Conservation (phyloP, 2,888 invertebrate genomes). For the Anthrax anthrax region DNA sequence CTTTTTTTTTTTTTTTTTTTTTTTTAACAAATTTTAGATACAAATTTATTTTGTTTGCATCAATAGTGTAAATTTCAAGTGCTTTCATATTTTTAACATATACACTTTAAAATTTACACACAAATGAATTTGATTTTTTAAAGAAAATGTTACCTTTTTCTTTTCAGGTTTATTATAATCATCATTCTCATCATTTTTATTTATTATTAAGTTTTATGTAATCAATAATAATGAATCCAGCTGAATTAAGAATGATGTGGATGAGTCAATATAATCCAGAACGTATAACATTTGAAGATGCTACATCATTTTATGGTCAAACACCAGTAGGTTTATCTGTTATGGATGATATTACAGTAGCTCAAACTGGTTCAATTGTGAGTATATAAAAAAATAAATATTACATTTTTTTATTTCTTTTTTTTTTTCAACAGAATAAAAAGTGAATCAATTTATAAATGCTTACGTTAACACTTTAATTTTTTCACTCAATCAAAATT, state of each 20-base stretch:
- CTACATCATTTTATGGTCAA: slow-evolving; percentile 34
- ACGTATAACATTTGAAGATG: slow-evolving; percentile 31
- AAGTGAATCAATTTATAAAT: background rate
- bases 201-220: background rate
- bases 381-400: slow-evolving; percentile 15
- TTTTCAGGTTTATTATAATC: background rate
- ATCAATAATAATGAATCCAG: slow-evolving; percentile 16
- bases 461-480: background rate
- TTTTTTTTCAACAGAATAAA: background rate
- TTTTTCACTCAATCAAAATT: no score
- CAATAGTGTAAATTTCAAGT: no score
- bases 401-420: background rate
- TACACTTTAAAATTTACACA: no score
- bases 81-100: no score
- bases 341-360: slow-evolving; percentile 39
- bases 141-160: no score
- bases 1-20: no score
- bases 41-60: no score
- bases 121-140: no score
- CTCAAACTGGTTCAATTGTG: slow-evolving; percentile 38
- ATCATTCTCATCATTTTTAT: background rate
- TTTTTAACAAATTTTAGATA: no score
- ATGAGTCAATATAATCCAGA: slow-evolving; percentile 42
- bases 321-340: slow-evolving; percentile 38
- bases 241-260: slow-evolving; percentile 52